Base-by-base conservation (phyloP, 2,797 vertebrate genomes). In the Chiloscyllium punctatum region DNA sequence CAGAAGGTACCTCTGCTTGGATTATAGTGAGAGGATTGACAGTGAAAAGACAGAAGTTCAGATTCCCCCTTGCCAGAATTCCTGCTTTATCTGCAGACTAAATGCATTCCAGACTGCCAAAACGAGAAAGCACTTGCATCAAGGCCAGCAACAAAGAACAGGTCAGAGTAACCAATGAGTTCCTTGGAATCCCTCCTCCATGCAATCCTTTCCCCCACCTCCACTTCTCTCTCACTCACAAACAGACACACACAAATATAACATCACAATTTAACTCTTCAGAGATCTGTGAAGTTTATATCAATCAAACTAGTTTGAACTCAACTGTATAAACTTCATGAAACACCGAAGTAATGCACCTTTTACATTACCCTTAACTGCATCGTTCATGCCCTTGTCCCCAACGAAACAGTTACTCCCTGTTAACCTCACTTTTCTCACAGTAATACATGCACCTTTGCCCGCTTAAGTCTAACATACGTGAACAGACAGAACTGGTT, bases 71-170 rank as follows among this genome's bases (percentile, higher is more conserved):
- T 21, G 71, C 69, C 69, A 71, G 91, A 69, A 95, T 84, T 90
- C 42, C 74, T 71, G 37, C 91, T 66, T 79, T 95, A 95, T 96
- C 94, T 88, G 82, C 37, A 57, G 82, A n/a, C 71, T 94, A 94
- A 95, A 95, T 94, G 57, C 48, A 51, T 87, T 57, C 51, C 69
- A 84, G 82, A 48, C 95, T 87, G 86, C 79, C 21, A 94, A 42
- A 82, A 51, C 33, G 62, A 79, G 30, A 91, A 16, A 90, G 94
- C 68, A 95, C 53, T 86, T 95, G 62, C 53, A 77, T 95, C 71
- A 95, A 95, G 71, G 94, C 94, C 48, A 95, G 37, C 57, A 87
- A 11, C 37, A 95, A 42, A 62, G 25, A 86, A 66, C 77, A 71
- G 79, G 57, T 84, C 77, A 95, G 71, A 77, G 69, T 92, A 92